Evolutionary conservation across 2,888 invertebrate species (phyloP), one percentile per base, ranked within the genome.

Genomic region (Baccha elongata): DNA sequence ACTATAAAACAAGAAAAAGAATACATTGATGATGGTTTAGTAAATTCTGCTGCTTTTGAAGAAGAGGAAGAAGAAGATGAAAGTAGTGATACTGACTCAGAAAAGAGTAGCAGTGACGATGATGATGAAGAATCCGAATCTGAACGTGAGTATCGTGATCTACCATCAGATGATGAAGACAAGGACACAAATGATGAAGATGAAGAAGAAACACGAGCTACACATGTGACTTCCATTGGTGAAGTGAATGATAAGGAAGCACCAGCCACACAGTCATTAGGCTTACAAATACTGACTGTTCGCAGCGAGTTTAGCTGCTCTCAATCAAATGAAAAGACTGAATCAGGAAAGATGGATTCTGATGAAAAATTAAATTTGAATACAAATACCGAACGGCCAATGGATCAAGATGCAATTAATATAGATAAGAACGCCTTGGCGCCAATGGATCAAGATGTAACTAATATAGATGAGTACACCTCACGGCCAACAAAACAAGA

Each of bases 1-100:
- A 76, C 64, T 0, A 87, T 90, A n/a, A 90, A 89, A 68, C 88
- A 89, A 46, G 90, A 89, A 69, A 87, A 86, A 29, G 89, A 89
- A 62, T 86, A 78, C 48, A 75, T 80, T 11, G 78, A 74, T 50
- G 84, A 85, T 21, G 78, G 68, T 17, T 15, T 72, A 3, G 60
- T 69, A 13, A 69, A 65, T 53, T 5, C 42, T 5, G 23, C 5
- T 8, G 46, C 35, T 4, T 52, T 8, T 26, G 71, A 53, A 3
- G 75, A 67, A 3, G 17, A 11, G 11, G 26, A 10, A 17, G 26
- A 17, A 4, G 74, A 67, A 6, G 69, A 71, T 1, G 73, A 68
- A 3, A 37, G 40, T 11, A 73, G 53, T 69, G 71, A 84, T 10
- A 40, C 50, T 8, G 84, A 80, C 7, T 73, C 72, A 6, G 81